A percentile compares a stretch with the other conserved stretches of the same genome.
Conservation (phyloP, 2,888 invertebrate genomes). For the Acheta domesticus region DNA sequence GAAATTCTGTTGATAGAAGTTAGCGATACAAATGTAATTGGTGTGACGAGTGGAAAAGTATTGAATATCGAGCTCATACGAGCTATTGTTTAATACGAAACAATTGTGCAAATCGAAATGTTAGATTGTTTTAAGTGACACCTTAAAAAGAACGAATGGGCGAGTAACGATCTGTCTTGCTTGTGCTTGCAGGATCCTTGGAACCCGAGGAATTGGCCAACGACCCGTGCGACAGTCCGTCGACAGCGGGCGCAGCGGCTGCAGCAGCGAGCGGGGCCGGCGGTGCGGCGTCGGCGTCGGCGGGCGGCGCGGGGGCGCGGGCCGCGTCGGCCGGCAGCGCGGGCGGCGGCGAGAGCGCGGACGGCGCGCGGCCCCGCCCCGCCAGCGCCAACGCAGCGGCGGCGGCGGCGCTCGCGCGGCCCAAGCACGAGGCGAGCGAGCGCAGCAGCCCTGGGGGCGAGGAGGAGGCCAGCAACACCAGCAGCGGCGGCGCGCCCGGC, state of each 20-base stretch:
- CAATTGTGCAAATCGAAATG: too few relatives aligned
- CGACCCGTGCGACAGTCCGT: constrained; percentile 48
- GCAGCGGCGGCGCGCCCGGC: constrained; percentile 53
- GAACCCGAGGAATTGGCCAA: constrained; percentile 76
- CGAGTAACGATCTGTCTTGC: background rate
- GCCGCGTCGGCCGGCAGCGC: constrained; percentile 28
- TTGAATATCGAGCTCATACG: too few relatives aligned
- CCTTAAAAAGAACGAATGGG: background rate
- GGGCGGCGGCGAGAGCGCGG: background rate
- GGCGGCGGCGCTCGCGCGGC: constrained; percentile 26
- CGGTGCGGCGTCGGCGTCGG: constrained; percentile 31
- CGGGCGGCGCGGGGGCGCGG: background rate
- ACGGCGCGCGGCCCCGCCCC: constrained; percentile 36
- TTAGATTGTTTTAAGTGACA: too few relatives aligned
- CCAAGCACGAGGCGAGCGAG: constrained; percentile 59
- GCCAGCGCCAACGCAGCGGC: constrained; percentile 43
- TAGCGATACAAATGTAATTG: too few relatives aligned
- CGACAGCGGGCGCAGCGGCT: constrained; percentile 31
- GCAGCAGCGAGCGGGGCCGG: constrained; percentile 30
- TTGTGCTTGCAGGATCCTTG: constrained; percentile 64
- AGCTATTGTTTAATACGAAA: too few relatives aligned
- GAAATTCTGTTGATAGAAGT: too few relatives aligned
- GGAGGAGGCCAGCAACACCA: constrained; percentile 71
- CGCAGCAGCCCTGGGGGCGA: constrained; percentile 64
- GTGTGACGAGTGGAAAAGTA: too few relatives aligned